Evolutionary conservation across 2,888 invertebrate species (phyloP), one percentile per base, ranked within the genome.

Genomic region (Polymixis flavicincta): DNA sequence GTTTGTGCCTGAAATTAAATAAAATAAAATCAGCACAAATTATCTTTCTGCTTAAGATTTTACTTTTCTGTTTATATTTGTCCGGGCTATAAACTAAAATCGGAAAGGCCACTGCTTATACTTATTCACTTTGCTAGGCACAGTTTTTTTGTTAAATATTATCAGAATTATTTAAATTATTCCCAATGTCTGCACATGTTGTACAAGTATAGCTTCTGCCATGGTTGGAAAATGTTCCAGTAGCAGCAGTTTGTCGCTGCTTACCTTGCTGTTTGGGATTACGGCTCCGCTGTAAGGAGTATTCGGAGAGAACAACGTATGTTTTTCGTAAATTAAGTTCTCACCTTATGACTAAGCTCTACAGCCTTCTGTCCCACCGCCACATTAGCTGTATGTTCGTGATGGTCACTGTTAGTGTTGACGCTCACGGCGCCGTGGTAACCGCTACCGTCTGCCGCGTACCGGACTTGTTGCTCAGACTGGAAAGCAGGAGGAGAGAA

Each of bases 391-490:
- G 95, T 93, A 63, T 97, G 94, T 32, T 93, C 90, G 85, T 97
- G 96, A 65, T 96, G 94, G 0, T 96, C 95, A 60, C 96, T 96
- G 22, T 93, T 93, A 45, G 97, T 96, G 88, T 95, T 96, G 88
- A 97, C 96, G 71, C 96, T 95, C 65, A 97, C 96, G 28, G 97
- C 96, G 11, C 97, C 97, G 93, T 97, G 97, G 92, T 97, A 97
- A 22, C 97, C 97, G 96, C 97, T 97, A 87, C 96, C 96, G 88
- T 97, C 97, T 0, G 97, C 97, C 54, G 97, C 93, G 91, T 97
- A 97, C 80, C 97, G 95, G 32, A 97, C 97, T 76, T 97, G 96
- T 83, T 97, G 97, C 66, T 95, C 93, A 5, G 94, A 89, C 95
- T 95, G 90, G 0, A 83, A 85, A 11, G 1, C 8, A 32, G 14